A percentile compares a stretch with the other conserved stretches of the same genome.
Conservation (phyloP, 2,888 invertebrate genomes). For the Sesia bembeciformis region DNA sequence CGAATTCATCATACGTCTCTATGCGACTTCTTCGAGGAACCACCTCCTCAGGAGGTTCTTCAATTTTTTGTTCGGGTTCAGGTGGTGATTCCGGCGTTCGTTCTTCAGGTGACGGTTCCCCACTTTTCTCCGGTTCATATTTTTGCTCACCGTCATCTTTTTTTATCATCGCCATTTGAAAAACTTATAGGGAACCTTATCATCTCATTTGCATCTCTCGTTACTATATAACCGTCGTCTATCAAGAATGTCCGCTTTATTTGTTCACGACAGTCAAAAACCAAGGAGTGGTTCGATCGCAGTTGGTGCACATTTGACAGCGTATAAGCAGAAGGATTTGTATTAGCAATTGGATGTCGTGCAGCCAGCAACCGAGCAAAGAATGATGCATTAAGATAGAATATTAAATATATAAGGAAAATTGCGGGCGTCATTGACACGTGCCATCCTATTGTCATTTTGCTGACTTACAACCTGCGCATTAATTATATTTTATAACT, state of each 20-base stretch:
- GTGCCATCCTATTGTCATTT: neutral
- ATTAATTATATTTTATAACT: neutral
- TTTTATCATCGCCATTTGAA: constrained; percentile 8
- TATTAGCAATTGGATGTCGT: neutral
- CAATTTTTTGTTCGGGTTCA: constrained; percentile 1
- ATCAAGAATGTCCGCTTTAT: neutral
- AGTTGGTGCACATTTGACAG: neutral
- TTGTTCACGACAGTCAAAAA: neutral
- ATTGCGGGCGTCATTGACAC: neutral
- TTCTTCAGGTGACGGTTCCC: constrained; percentile 1
- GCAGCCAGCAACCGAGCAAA: neutral
- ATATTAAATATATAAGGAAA: constrained; percentile 1
- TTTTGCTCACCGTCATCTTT: constrained; percentile 3
- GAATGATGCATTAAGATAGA: neutral
- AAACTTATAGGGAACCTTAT: neutral
- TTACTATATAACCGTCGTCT: neutral
- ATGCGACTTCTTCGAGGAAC: constrained; percentile 20
- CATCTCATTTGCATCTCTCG: neutral
- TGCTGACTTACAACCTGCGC: neutral
- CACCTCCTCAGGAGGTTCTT: constrained; percentile 7
- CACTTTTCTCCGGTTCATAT: neutral
- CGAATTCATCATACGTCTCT: constrained; percentile 32
- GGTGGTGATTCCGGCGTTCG: neutral
- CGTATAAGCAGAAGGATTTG: neutral
- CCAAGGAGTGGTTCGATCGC: constrained; percentile 1